Evolutionary conservation across 2,113 vertebrate species (phyloP), one percentile per base, ranked within the genome.

Genomic region (Phycodurus eques): DNA sequence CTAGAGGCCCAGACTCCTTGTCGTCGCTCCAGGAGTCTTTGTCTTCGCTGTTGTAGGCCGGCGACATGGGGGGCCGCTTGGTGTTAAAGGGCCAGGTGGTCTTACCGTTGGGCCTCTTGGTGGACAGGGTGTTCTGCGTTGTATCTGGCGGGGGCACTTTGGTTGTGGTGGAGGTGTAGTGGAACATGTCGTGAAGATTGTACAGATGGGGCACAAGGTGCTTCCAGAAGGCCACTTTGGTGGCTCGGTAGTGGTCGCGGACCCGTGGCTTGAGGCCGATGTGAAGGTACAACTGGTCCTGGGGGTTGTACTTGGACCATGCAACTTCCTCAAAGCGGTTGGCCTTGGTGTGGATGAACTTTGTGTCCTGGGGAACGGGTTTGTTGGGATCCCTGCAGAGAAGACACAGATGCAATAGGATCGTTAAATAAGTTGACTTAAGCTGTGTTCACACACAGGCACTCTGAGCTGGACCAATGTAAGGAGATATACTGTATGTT

Each of bases 201-300:
- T 99, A 99, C 66, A 99, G 90, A 78, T 99, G 96, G 39, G 98
- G 98, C 84, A 99, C 98, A 72, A 99, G 91, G 86, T 99, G 97
- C 91, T 98, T 98, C 98, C 98, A 99, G 90, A 99, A 99, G 81
- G 98, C 98, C 90, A 99, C 97, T 89, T 99, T 99, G 65, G 97
- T 99, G 88, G 98, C 98, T 19, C 98, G 95, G 92, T 99, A 99
- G 91, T 99, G 98, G 89, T 99, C 98, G 0, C 98, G 95, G 73
- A 99, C 98, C 0, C 98, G 94, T 5, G 98, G 98, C 89, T 99
- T 99, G 77, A 99, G 94, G 67, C 98, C 98, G 0, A 99, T 99
- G 87, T 99, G 98, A 83, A 99, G 94, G 85, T 99, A 99, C 49
- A 98, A 93, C 91, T 99, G 98, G 89, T 99, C 97, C 3, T 96